Conservation (phyloP, 2,888 invertebrate species). For the Caenorhabditis macrosperma region DNA sequence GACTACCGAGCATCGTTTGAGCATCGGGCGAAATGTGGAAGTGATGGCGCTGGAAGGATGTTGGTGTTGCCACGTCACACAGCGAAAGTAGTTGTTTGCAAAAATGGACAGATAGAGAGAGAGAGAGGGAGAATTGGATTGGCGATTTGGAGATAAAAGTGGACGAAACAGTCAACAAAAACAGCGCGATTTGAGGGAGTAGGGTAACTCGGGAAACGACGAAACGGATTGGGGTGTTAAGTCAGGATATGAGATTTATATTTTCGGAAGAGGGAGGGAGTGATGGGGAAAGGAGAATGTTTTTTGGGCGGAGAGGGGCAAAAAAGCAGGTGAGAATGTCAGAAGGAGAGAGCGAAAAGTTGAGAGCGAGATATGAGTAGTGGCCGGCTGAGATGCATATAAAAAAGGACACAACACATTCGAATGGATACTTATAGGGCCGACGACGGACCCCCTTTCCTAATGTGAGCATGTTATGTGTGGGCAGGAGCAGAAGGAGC, state of each 20-base stretch:
- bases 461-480: conserved; percentile 55
- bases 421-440: conserved; percentile 54
- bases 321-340: conserved; percentile 41
- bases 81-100: background rate
- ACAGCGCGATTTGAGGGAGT: background rate
- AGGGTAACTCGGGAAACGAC: background rate
- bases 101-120: background rate
- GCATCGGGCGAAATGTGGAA: conserved; percentile 18
- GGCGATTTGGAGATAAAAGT: conserved; percentile 8
- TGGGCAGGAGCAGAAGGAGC: conserved; percentile 9
- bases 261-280: conserved; percentile 9
- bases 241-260: background rate
- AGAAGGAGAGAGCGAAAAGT: conserved; percentile 13
- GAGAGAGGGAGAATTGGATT: conserved; percentile 27
- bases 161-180: conserved; percentile 13
- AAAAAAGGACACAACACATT: conserved; percentile 43
- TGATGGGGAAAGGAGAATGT: conserved; percentile 13
- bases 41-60: conserved; percentile 8
- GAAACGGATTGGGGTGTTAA: background rate
- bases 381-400: conserved; percentile 15
- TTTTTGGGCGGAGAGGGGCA: background rate
- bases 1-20: conserved; percentile 27
- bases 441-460: conserved; percentile 7
- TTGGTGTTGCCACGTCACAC: background rate
- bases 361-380: conserved; percentile 45